Base-by-base conservation (phyloP, 2,113 vertebrate species). In the Gobiocypris rarus region DNA sequence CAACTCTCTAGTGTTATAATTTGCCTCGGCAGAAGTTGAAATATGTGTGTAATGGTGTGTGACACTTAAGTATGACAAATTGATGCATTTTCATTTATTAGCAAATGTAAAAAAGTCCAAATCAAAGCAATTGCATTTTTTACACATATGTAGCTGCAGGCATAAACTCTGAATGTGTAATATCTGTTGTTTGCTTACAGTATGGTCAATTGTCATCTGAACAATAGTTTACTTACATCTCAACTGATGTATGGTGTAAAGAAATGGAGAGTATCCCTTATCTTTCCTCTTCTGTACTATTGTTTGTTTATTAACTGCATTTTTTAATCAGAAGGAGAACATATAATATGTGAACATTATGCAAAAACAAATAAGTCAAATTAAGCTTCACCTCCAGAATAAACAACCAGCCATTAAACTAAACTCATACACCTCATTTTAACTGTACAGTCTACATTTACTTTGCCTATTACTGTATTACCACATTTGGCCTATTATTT, bases 221-320 rank as follows among this genome's bases (percentile, higher is more conserved):
- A 52, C 52, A 71, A 38, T 67, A 84, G 59, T 81, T 81, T 78
- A 73, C 15, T 70, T 67, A 61, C 26, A 34, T 70, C 19, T 41
- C 34, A 70, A 41, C 0, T 69, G 65, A 69, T 5, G 17, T 38
- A 69, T 69, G 65, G 65, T 70, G 69, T 71, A 71, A 71, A 45
- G 38, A 26, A 71, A 71, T 45, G 38, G 5, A 7, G 22, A 14
- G 11, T 11, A 71, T 45, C 22, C n/a, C 22, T 71, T 45, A 41
- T 7, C 38, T 38, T 38, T 38, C 38, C 38, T 38, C 38, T 38
- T 0, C 5, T 38, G n/a, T n/a, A 31, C 31, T 31, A 31, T 3
- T 31, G 38, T 38, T 13, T 61, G 59, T 61, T 24, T 10, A 61
- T 28, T 14, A 14, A 24, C 14, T 26, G 22, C 13, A n/a, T 17